phyloP scores from a whole-genome alignment of 2,888 invertebrate species.

The Agriopis leucophaearia region DNA sequence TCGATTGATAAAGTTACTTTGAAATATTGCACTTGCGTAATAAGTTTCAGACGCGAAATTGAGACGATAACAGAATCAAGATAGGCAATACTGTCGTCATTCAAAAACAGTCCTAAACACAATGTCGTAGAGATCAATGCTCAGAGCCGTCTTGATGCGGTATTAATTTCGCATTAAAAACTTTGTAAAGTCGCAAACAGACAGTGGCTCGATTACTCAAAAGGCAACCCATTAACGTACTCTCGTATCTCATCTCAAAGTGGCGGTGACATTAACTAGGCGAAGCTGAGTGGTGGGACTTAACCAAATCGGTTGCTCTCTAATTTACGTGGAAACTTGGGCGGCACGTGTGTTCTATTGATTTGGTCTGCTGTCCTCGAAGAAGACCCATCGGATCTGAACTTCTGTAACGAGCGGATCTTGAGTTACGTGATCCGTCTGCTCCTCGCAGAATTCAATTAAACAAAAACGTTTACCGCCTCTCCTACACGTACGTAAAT shows the following conservation, averaged over 20 bases:
- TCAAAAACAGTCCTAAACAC: constrained; percentile 19
- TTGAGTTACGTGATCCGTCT: constrained; percentile 33
- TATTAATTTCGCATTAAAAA: constrained; percentile 56
- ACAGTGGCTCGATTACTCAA: constrained; percentile 50
- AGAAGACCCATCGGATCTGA: constrained; percentile 31
- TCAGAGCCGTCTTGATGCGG: constrained; percentile 33
- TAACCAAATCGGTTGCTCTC: constrained; percentile 55
- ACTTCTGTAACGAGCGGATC: constrained; percentile 38
- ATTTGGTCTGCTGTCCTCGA: constrained; percentile 53
- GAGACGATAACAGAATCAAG: constrained; percentile 21
- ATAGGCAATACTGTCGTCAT: background rate
- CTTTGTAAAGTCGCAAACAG: constrained; percentile 48
- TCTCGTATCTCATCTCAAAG: constrained; percentile 60
- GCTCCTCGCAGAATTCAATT: constrained; percentile 29
- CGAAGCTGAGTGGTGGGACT: constrained; percentile 52
- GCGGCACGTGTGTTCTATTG: constrained; percentile 68
- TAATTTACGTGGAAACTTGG: constrained; percentile 63
- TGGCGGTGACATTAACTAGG: constrained; percentile 60
- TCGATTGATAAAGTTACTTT: constrained; percentile 27
- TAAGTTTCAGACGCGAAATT: constrained; percentile 21
- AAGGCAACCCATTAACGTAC: constrained; percentile 63
- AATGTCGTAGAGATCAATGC: constrained; percentile 20
- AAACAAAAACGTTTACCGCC: constrained; percentile 28
- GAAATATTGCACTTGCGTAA: constrained; percentile 30
- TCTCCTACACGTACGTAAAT: constrained; percentile 10